Evolutionary conservation across 1,140 invertebrate species (phyloP).

Genomic region (Pentalonia nigronervosa): DNA sequence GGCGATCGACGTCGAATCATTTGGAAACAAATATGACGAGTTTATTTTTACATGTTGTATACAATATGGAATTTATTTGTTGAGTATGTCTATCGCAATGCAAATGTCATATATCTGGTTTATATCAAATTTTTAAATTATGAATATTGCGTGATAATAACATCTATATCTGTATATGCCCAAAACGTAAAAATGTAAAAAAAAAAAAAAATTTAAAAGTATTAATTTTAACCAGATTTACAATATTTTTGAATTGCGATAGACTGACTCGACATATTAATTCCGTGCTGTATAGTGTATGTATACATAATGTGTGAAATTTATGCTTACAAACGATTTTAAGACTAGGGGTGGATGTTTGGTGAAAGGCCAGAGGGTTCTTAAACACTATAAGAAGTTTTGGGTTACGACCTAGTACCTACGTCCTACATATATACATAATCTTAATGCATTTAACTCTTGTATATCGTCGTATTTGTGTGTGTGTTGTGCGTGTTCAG

Average conservation of each 20-base stretch:
- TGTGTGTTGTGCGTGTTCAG: slow-evolving; percentile 46
- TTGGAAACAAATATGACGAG: not conserved
- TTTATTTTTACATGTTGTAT: not conserved
- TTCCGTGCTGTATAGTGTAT: not conserved
- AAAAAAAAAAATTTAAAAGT: not conserved
- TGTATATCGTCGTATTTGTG: not conserved
- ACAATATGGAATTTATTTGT: not conserved
- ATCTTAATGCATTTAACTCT: not conserved
- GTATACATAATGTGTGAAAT: not conserved
- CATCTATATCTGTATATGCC: not conserved
- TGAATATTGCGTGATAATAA: not conserved
- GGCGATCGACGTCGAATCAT: not conserved
- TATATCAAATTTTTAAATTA: not conserved
- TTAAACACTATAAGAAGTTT: not conserved
- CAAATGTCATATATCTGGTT: not conserved
- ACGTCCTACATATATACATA: not conserved
- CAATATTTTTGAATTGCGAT: not conserved
- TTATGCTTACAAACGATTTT: not conserved
- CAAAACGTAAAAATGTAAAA: not conserved
- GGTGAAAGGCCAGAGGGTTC: not conserved
- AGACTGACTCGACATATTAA: not conserved
- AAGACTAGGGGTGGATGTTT: not conserved
- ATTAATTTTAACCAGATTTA: not conserved
- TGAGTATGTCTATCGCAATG: not conserved
- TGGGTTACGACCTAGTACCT: not conserved